Base-by-base conservation (phyloP, 2,888 invertebrate species). In the Drosophila tanythrix region DNA sequence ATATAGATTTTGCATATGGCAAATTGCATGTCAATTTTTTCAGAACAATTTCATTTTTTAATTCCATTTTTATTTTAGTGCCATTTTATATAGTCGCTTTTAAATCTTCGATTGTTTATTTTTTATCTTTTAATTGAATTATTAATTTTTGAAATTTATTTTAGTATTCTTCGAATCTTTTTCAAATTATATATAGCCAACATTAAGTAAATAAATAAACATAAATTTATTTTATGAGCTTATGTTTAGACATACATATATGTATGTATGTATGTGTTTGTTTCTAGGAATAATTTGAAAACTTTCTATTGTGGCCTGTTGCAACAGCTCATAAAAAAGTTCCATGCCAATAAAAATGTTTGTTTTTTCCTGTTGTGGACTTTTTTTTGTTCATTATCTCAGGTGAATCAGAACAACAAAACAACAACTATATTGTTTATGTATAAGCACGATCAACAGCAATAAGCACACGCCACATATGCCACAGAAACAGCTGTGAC, bases 381-480 rank as follows among this genome's bases (percentile, higher is more conserved):
- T 27, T 43, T 29, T 5, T 60, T 57, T 10, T 56, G 31, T 15
- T 13, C 43, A 72, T 25, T 58, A 27, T 27, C 35, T 58, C 70
- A 52, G 58, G 58, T 69, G 38, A 40, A 40, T 56, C 38, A 29
- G 13, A 61, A 66, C 60, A 70, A 56, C n/a, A 53, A 48, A 50
- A 61, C 43, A 55, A 61, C 35, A 38, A 36, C 48, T n/a, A 50
- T 18, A 53, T 27, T 70, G 60, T 67, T 77, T 57, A 74, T n/a
- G 13, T 11, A 18, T 35, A 40, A 66, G 31, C 48, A 52, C 27
- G 69, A 68, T 65, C 57, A 74, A 76, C 66, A 48, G 51, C 68
- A 86, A 69, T 62, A 50, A 72, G 72, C 66, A 87, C 76, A 81
- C 74, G 84, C 76, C 71, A 46, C 79, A 56, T 71, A 70, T 66